Base-by-base conservation (phyloP, 35 echinoderm and acorn worm genomes). In the Anneissia japonica region DNA sequence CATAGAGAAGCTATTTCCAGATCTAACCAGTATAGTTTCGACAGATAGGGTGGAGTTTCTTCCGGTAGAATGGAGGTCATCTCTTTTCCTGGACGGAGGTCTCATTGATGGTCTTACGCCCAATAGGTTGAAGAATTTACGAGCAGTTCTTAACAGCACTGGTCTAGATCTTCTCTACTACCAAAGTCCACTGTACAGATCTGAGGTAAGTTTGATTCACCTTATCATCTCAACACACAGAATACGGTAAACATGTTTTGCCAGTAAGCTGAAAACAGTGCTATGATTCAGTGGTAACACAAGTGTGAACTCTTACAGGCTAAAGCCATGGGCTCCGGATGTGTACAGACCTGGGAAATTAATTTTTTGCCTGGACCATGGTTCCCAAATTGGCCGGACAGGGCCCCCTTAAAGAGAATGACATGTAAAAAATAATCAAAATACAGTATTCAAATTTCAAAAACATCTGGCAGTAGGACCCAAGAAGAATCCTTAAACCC, bases 101-200 rank as follows among this genome's bases (percentile, higher is more conserved):
- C 80, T 91, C n/a, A 90, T 94, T 16, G 82, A 82, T 0, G 76
- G 92, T 31, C 81, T 99, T 37, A 99, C 96, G 19, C 96, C 96
- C 5, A 84, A 98, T 35, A 88, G 87, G 26, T 46, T 99, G 19
- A 99, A 93, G 56, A 84, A 89, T 31, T 55, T 99, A 12, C 74
- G 96, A 12, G 55, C 87, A 80, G 92, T 94, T 14, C 87, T 99
- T 14, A 99, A 99, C 84, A 94, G 86, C 73, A 94, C 91, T 72
- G 96, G 85, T 23, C 91, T 99, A 89, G 96, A 99, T 88, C 84
- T 99, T 32, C 55, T 99, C 78, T 99, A 99, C 55, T 99, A 99
- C 76, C 89, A 92, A 32, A 94, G 96, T 77, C 96, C 96, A 56
- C 76, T 99, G 23, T 94, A 99, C 82, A 91, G 96, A 79, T 99